These are phyloP conservation scores for Tiphia femorata DNA, from an alignment of 2,888 invertebrate genomes.

Conservation along the genomic window DNA sequence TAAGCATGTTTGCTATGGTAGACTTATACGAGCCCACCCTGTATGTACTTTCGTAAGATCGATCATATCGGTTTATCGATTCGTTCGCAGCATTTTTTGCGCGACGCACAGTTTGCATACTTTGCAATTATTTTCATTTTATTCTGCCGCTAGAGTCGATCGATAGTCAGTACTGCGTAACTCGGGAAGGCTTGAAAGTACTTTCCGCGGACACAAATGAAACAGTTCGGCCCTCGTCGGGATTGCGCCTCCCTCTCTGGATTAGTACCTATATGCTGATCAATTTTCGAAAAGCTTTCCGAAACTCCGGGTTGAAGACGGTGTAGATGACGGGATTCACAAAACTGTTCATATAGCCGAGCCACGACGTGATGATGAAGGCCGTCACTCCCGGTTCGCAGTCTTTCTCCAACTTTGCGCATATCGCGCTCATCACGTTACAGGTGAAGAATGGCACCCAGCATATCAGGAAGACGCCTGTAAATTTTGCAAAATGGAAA, in stretches of 20 bases:
- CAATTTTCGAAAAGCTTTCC: slow-evolving; percentile 97
- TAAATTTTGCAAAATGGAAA: slow-evolving; percentile 57
- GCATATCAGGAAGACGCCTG: slow-evolving; percentile 97
- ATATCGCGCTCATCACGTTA: slow-evolving; percentile 96
- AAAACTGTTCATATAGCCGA: slow-evolving; percentile 97
- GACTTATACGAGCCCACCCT: no score
- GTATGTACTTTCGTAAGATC: no score
- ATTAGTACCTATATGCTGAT: slow-evolving; percentile 69
- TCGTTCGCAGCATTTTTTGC: no score
- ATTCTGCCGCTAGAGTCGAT: no score
- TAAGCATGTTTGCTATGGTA: no score
- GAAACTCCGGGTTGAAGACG: slow-evolving; percentile 96
- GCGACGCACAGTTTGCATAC: no score
- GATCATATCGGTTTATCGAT: no score
- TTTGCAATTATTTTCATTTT: no score
- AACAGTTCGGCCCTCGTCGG: background rate
- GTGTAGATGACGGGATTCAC: slow-evolving; percentile 95
- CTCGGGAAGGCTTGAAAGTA: no score
- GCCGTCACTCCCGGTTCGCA: slow-evolving; percentile 89
- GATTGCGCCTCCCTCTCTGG: background rate
- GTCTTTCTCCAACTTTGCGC: slow-evolving; percentile 84
- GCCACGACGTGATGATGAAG: slow-evolving; percentile 96
- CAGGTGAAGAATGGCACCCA: slow-evolving; percentile 99
- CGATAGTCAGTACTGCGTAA: no score
- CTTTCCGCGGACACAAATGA: no score